A percentile compares a stretch with the other conserved stretches of the same genome.
These are phyloP conservation scores for Drosophila nigricruria DNA, from an alignment of 2,888 invertebrate genomes.

Conservation along the genomic window DNA sequence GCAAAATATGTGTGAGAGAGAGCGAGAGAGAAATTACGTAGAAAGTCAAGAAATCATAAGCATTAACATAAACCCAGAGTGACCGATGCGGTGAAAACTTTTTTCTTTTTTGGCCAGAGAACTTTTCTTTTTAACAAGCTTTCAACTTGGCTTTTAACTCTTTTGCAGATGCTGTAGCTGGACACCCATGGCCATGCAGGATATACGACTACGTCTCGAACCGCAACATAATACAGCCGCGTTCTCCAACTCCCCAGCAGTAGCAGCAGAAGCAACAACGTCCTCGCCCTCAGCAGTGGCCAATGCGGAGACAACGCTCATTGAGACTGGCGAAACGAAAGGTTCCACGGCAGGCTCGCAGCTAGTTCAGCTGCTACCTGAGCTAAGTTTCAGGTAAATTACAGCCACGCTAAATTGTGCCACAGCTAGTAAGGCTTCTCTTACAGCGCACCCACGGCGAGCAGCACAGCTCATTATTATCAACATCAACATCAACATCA, in stretches of 20 bases:
- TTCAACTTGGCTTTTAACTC: constrained; percentile 13
- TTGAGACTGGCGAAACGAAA: constrained; percentile 57
- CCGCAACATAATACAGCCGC: constrained; percentile 74
- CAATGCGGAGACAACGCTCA: constrained; percentile 68
- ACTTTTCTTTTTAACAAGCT: constrained; percentile 53
- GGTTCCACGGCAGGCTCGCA: constrained; percentile 19
- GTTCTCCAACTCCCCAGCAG: constrained; percentile 42
- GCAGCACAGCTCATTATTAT: constrained; percentile 40
- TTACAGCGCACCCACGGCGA: constrained; percentile 33
- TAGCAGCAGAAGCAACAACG: constrained; percentile 34
- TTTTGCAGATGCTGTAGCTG: constrained; percentile 59
- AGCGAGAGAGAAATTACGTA: neutral
- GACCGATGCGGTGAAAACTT: constrained; percentile 52
- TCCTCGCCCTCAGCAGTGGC: constrained; percentile 25
- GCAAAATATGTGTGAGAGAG: constrained; percentile 19
- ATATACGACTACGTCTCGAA: constrained; percentile 84
- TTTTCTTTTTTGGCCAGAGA: constrained; percentile 8
- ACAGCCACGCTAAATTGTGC: neutral
- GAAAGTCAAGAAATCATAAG: constrained; percentile 58
- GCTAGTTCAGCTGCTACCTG: constrained; percentile 64
- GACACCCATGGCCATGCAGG: constrained; percentile 81
- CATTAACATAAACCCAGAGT: constrained; percentile 62
- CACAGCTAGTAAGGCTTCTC: constrained; percentile 1
- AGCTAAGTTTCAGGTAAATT: constrained; percentile 75
- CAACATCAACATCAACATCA: constrained; percentile 53